Evolutionary conservation across 2,113 vertebrate genomes (phyloP).

Genomic region (Cygnus buccinator): DNA sequence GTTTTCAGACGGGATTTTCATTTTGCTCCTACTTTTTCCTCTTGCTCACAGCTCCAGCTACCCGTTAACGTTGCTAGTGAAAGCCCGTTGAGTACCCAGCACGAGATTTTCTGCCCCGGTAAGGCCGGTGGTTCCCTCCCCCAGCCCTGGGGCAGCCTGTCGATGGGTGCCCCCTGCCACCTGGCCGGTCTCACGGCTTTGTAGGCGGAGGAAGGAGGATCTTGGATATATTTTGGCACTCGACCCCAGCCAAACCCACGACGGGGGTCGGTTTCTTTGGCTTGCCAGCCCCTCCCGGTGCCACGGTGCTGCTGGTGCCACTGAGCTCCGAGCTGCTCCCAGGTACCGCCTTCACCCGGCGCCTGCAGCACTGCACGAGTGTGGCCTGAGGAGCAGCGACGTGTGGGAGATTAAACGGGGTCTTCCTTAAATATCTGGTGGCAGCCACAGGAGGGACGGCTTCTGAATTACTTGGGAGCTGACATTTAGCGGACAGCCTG

Average conservation of each 20-base stretch:
- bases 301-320: background rate
- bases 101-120: background rate
- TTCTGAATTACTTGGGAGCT: background rate
- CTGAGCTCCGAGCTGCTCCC: background rate
- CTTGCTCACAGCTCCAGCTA: background rate
- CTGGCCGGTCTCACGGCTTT: background rate
- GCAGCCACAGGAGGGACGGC: background rate
- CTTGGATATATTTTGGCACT: background rate
- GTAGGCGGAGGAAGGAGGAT: background rate
- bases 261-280: background rate
- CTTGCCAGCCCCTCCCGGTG: background rate
- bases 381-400: background rate
- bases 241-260: too few species aligned
- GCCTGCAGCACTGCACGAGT: background rate
- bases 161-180: background rate
- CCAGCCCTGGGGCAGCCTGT: background rate
- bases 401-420: background rate
- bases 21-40: background rate
- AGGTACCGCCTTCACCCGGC: too few species aligned
- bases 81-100: background rate
- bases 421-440: background rate
- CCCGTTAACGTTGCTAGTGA: background rate
- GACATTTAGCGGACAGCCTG: background rate
- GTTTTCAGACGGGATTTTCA: background rate
- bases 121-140: background rate